Evolutionary conservation across 1,140 invertebrate species (phyloP), one percentile per base, ranked within the genome.

Genomic region (Carposina sasakii): DNA sequence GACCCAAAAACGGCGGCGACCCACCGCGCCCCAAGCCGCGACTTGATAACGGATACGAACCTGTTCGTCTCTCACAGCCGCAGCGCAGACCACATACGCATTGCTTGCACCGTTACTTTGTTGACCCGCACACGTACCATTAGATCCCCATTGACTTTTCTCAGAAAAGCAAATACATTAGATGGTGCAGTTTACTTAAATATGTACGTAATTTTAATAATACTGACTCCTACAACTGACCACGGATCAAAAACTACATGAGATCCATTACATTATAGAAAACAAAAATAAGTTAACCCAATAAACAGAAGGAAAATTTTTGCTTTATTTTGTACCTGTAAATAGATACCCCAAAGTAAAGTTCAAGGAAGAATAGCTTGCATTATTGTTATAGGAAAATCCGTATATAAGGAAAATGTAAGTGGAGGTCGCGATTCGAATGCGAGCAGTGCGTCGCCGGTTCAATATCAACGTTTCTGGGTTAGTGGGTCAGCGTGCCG

Each of bases 391-490:
- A n/a, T n/a, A n/a, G n/a, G n/a, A n/a, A n/a, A n/a, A n/a, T n/a
- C n/a, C n/a, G n/a, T n/a, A n/a, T n/a, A 70, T 67, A 67, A 76
- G 73, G 73, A 71, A 79, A 82, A 76, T 60, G 61, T 63, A 71
- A 79, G 77, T 76, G 71, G 76, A 81, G 77, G 77, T 77, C 70
- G 79, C 56, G 66, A 78, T 76, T 76, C 64, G 73, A 76, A 76
- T 76, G 68, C 70, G 75, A 72, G 71, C 58, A 59, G 67, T 73
- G 68, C 76, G 75, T 76, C 65, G 69, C 58, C 68, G 78, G 78
- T 83, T 83, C 79, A 83, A 83, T 83, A 83, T 81, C 79, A 81
- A 68, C 68, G 63, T 62, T 74, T 78, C 73, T 83, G 67, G 79
- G 79, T 79, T 67, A 83, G 79, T 83, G 76, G 79, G 79, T 71